A percentile compares a stretch with the other conserved stretches of the same genome.
Conservation (phyloP, 2,888 invertebrate species). For the Caenorhabditis sp. region DNA sequence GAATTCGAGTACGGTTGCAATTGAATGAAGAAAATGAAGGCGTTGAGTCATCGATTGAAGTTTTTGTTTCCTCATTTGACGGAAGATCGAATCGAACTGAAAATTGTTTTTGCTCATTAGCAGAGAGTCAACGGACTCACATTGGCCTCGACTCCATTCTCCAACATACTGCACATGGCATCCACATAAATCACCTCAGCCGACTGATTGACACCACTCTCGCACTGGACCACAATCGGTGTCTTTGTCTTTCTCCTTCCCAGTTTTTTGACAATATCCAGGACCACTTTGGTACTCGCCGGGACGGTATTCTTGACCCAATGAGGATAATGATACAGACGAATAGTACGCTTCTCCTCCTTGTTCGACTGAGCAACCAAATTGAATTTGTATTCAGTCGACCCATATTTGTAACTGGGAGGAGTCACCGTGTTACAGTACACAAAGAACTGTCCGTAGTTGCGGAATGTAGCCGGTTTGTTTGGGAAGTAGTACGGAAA, state of each 20-base stretch:
- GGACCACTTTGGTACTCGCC: slow-evolving; percentile 16
- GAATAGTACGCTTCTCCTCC: slow-evolving; percentile 3
- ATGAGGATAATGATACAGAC: slow-evolving; percentile 23
- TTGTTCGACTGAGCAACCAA: background rate
- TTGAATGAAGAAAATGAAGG: slow-evolving; percentile 38
- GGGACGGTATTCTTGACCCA: slow-evolving; percentile 32
- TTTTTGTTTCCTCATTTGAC: slow-evolving; percentile 28
- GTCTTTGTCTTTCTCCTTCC: background rate
- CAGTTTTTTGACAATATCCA: slow-evolving; percentile 33
- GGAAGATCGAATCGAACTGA: slow-evolving; percentile 27
- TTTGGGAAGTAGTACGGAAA: slow-evolving; percentile 25
- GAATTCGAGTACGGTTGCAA: slow-evolving; percentile 15
- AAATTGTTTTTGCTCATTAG: too few species aligned
- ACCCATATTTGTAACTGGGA: slow-evolving; percentile 18
- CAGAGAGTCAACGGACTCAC: background rate
- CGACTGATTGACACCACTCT: slow-evolving; percentile 40
- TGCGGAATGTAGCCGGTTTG: slow-evolving; percentile 13
- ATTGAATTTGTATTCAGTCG: slow-evolving; percentile 20
- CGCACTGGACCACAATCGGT: slow-evolving; percentile 42
- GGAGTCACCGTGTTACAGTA: slow-evolving; percentile 18
- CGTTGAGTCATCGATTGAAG: slow-evolving; percentile 25
- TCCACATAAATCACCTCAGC: slow-evolving; percentile 41
- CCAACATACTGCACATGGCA: slow-evolving; percentile 33
- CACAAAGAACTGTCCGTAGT: slow-evolving; percentile 19
- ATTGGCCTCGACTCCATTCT: background rate